Evolutionary conservation across 2,888 invertebrate genomes (phyloP), one percentile per base, ranked within the genome.

Genomic region (Leptinotarsa rubiginosa): DNA sequence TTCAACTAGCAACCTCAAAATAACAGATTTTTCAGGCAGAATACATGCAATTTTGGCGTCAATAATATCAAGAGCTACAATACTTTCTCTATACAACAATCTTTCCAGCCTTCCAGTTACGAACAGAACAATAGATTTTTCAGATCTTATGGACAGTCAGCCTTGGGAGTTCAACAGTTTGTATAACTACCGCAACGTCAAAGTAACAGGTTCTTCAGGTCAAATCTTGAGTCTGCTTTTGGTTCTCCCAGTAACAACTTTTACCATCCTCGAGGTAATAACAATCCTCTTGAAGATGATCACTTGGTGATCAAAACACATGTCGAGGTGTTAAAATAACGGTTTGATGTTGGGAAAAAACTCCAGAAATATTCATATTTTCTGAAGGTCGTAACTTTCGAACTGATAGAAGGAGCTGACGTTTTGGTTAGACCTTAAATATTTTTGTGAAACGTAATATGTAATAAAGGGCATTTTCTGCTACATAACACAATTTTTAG

Each of bases 21-120:
- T 18, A 85, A 82, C 65, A 77, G 87, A 22, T 83, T 86, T 64
- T 85, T 87, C 72, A 81, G 88, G 65, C 88, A 88, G 65, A 88
- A 89, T 82, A 80, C 83, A 18, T 76, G 73, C 16, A 81, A 80
- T 52, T 74, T 76, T 47, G 75, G 75, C 15, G 25, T 69, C n/a
- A 80, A 71, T 64, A 65, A 71, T 49, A 56, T 72, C 31, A 72
- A 62, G 31, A 72, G 71, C 22, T 47, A 62, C 13, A 75, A 72
- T 64, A 72, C 70, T 20, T 80, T 82, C 25, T 75, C 79, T 0
- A 80, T 83, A 22, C 78, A 79, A 59, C 81, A 78, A 18, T 77
- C 80, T 1, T 69, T 78, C 41, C 80, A 80, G 50, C 78, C 77
- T 10, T 49, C 52, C 25, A 74, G 47, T 65, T 31, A 47, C n/a